Percentiles rank a stretch among this genome's conserved stretches.
phyloP scores from a whole-genome alignment of 2,888 invertebrate genomes.

The Ditula angustiorana region DNA sequence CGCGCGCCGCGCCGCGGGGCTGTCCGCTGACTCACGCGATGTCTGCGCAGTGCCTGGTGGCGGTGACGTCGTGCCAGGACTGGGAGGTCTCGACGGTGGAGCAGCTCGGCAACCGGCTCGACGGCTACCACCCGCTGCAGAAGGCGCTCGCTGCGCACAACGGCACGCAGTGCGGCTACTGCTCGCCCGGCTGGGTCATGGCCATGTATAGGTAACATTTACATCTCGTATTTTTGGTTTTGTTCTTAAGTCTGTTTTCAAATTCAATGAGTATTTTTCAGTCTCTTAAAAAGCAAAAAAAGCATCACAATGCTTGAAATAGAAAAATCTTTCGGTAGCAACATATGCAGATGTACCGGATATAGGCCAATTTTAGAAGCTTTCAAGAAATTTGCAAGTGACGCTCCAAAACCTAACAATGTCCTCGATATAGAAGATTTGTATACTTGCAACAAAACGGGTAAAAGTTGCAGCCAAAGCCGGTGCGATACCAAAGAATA shows the following conservation, averaged over 20 bases:
- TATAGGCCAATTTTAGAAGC: constrained; percentile 91
- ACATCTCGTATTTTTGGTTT: no score
- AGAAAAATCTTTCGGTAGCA: constrained; percentile 90
- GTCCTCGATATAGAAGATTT: constrained; percentile 69
- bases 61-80: constrained; percentile 85
- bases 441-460: constrained; percentile 49
- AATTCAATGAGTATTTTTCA: constrained; percentile 41
- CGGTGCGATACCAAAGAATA: constrained; percentile 46
- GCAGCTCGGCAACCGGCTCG: constrained; percentile 87
- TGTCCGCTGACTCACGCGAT: constrained; percentile 87
- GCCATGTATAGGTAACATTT: constrained; percentile 86
- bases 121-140: constrained; percentile 88
- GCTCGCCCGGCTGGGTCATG: constrained; percentile 91
- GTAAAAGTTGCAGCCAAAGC: constrained; percentile 41
- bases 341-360: constrained; percentile 93
- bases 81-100: constrained; percentile 89
- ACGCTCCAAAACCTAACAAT: constrained; percentile 76
- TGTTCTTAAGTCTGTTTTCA: no score
- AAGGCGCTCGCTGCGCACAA: constrained; percentile 84
- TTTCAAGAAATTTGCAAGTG: constrained; percentile 90
- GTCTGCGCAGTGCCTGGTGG: constrained; percentile 82
- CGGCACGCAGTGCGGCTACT: constrained; percentile 90
- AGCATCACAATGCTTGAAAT: constrained; percentile 87
- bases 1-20: constrained; percentile 53
- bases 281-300: constrained; percentile 50